These are phyloP conservation scores for Pinna nobilis DNA, from an alignment of 1,140 invertebrate species.

Conservation along the genomic window DNA sequence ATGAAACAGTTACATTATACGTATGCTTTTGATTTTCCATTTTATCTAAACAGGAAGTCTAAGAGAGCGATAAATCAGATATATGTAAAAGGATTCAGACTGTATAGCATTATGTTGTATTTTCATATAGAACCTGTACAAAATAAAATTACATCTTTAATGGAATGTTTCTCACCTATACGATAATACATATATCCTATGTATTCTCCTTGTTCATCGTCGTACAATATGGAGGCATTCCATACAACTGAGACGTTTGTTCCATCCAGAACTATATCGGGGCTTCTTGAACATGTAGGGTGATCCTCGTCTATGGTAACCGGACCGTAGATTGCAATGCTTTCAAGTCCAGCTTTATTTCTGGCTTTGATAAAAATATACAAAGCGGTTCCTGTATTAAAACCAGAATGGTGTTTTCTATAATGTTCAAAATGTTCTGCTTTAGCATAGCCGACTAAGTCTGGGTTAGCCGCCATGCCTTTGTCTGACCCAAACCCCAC, in stretches of 20 bases:
- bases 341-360: constrained; percentile 43
- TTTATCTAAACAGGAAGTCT: background rate
- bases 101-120: background rate
- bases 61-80: background rate
- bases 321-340: constrained; percentile 30
- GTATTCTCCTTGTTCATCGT: constrained; percentile 34
- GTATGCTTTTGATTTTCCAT: background rate
- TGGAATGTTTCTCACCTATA: constrained; percentile 28
- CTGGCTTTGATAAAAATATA: constrained; percentile 40
- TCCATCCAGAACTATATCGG: constrained; percentile 3
- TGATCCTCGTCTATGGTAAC: constrained; percentile 47
- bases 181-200: constrained; percentile 27
- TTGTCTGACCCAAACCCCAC: constrained; percentile 23
- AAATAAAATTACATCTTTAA: background rate
- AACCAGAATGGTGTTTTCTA: constrained; percentile 34
- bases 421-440: constrained; percentile 22
- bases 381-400: constrained; percentile 30
- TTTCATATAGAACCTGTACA: background rate
- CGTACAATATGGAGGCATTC: constrained; percentile 26
- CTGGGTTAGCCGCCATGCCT: background rate
- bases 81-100: background rate
- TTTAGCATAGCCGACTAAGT: constrained; percentile 32
- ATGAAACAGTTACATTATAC: background rate
- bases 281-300: constrained; percentile 17
- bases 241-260: constrained; percentile 26